These are phyloP conservation scores for Porites lobata DNA, from an alignment of 92 coral and sea anemone species.

Conservation along the genomic window DNA sequence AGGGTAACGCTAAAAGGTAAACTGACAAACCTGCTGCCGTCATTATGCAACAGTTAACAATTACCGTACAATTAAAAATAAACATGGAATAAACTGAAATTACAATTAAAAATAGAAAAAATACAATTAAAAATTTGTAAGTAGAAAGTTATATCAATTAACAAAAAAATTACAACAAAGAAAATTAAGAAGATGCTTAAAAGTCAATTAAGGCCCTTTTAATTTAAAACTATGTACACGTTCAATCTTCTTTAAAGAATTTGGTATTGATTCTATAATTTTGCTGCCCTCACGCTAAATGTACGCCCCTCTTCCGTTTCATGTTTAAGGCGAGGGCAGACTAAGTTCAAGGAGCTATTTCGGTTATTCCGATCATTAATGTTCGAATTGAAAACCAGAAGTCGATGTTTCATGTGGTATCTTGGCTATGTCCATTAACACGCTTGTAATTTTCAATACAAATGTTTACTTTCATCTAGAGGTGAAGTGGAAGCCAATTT, in stretches of 20 bases:
- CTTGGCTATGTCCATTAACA: not conserved
- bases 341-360: no score
- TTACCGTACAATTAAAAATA: not conserved
- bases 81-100: no score
- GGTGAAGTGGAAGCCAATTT: not conserved
- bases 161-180: not conserved
- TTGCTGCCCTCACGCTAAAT: not conserved
- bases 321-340: not conserved
- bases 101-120: no score
- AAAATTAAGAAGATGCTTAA: not conserved
- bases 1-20: conserved; percentile 1
- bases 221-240: conserved; percentile 3
- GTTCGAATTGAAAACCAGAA: not conserved
- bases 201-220: not conserved
- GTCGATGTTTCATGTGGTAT: not conserved
- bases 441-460: no score
- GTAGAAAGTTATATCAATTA: not conserved
- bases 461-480: not conserved
- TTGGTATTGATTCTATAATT: not conserved
- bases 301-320: conserved; percentile 4
- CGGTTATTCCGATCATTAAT: not conserved
- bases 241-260: no score
- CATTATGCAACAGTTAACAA: not conserved
- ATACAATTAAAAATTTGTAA: no score
- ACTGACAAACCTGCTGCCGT: not conserved